Evolutionary conservation across 2,113 vertebrate species (phyloP), one percentile per base, ranked within the genome.

Genomic region (Pao palembangensis): DNA sequence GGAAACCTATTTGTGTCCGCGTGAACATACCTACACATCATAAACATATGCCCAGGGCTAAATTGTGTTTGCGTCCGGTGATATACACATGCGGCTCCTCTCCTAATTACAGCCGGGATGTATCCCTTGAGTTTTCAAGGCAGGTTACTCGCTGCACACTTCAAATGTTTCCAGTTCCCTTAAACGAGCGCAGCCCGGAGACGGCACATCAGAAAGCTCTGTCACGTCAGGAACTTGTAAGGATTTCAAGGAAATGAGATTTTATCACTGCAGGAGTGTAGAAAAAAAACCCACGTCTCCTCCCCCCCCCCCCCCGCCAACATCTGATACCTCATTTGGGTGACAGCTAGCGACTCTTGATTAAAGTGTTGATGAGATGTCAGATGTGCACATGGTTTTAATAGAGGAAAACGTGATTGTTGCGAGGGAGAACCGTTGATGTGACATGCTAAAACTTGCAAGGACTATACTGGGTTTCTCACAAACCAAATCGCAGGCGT

Each of bases 61-160:
- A 75, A 66, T 63, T 34, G 2, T 55, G 18, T 54, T 38, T 28
- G 50, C 67, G 46, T 8, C 14, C 47, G 20, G 58, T 17, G 43
- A 66, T 74, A 74, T 74, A 73, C 68, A 58, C 43, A 78, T 50
- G 10, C 53, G 19, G 60, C 43, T 73, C 60, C 41, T 69, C 57
- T 73, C 64, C 68, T 73, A 78, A 81, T 84, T 76, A 69, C 60
- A 41, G 66, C 65, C 63, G 13, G 42, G 59, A 71, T 69, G 63
- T 55, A 59, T 88, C 75, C 65, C 70, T 69, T 14, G 73, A 67
- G 85, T 66, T 76, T 73, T 63, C 53, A 69, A 60, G 64, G 76
- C 70, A 60, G 64, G 77, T 60, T 72, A 67, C 62, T 85, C 53
- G 41, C 66, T 61, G 66, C 55, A 20, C 64, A 75, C 74, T 78